Base-by-base conservation (phyloP, 1,140 invertebrate species). In the Camponotus floridanus region DNA sequence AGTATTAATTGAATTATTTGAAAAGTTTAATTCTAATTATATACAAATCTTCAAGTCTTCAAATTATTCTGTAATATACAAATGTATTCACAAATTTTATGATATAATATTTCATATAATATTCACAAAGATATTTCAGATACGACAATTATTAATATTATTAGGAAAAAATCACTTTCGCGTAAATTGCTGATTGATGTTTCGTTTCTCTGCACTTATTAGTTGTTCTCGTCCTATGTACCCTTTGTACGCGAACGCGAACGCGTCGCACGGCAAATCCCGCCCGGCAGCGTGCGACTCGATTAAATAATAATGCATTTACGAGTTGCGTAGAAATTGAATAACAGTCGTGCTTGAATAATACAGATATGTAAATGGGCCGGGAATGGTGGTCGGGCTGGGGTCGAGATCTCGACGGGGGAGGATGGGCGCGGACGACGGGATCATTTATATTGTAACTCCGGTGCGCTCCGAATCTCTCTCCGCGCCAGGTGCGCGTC, bases 301-400 rank as follows among this genome's bases (percentile, higher is more conserved):
- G 73, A 83, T 90, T 86, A 94, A 94, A 93, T 94, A 94, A 93
- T 93, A 94, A 94, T 92, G 92, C 92, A 92, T 93, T 94, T 92
- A 92, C 91, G 92, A 92, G 93, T 92, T 90, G 84, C 91, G 91
- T 92, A 92, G 93, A 94, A 94, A 95, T 95, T 95, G 93, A 94
- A 94, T 95, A 95, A 94, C 92, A 94, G 92, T 91, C 91, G 90
- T 90, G 92, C 90, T 94, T 94, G 93, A 95, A 94, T 95, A 95
- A 95, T 94, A 95, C 91, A 94, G 93, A 92, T 94, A 94, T 94
- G 94, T 93, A 95, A 94, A 95, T 94, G 68, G 79, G 36, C 55
- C 68, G 79, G 68, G 68, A 13, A 61, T 73, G 93, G 80, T 73
- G 73, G 67, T 70, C 65, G 73, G 86, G 31, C 48, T 57, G 26